These are phyloP conservation scores for Pomacea canaliculata DNA, from an alignment of 2,888 invertebrate genomes.

Conservation along the genomic window DNA sequence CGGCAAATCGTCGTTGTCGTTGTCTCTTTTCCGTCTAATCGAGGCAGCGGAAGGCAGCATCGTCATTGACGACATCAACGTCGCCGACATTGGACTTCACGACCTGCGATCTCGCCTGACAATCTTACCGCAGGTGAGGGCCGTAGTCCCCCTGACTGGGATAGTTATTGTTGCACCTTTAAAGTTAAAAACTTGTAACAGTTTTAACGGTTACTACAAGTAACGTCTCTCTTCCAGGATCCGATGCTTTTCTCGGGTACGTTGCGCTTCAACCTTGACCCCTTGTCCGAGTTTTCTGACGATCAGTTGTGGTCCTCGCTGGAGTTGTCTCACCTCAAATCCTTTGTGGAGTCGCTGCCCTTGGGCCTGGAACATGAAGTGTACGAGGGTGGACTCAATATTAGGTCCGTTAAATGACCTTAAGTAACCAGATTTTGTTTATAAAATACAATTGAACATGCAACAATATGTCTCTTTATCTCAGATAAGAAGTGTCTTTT, in stretches of 20 bases:
- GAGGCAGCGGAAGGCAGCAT: conserved; percentile 15
- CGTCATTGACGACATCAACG: conserved; percentile 11
- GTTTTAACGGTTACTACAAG: too few species aligned
- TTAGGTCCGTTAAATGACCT: background rate
- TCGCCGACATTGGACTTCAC: conserved; percentile 16
- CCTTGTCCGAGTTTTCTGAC: conserved; percentile 83
- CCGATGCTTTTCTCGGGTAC: conserved; percentile 94
- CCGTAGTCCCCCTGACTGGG: background rate
- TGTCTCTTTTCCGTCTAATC: conserved; percentile 11
- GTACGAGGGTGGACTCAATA: conserved; percentile 64
- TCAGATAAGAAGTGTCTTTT: too few species aligned
- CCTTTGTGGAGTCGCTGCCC: conserved; percentile 82
- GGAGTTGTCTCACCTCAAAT: conserved; percentile 88
- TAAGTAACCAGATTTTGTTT: too few species aligned
- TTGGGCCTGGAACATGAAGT: conserved; percentile 83
- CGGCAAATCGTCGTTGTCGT: conserved; percentile 11
- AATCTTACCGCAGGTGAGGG: conserved; percentile 13
- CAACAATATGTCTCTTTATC: too few species aligned
- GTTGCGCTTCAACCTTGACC: conserved; percentile 91
- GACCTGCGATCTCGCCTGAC: conserved; percentile 20
- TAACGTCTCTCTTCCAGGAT: conserved; percentile 75
- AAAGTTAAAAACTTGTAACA: too few species aligned
- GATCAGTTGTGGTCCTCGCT: conserved; percentile 88
- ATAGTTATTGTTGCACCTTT: background rate
- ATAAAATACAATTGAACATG: too few species aligned